phyloP scores from a whole-genome alignment of 2,113 vertebrate species.

The Rhodinocichla rosea region DNA sequence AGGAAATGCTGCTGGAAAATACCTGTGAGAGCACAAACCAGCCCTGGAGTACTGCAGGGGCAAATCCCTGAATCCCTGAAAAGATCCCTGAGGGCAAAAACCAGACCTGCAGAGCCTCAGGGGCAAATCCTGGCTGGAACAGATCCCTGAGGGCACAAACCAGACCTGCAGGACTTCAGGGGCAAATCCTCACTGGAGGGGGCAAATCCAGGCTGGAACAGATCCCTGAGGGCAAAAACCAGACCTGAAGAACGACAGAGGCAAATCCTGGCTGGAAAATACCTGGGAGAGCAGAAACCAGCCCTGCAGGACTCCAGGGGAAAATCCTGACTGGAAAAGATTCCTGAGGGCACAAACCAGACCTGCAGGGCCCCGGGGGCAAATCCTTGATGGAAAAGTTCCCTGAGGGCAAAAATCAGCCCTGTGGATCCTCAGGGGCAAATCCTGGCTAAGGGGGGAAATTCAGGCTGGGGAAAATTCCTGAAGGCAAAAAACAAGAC shows the following conservation, averaged over 20 bases:
- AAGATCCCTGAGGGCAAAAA: background rate
- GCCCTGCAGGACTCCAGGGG: fast-evolving
- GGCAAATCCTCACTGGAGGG: background rate
- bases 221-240: fast-evolving
- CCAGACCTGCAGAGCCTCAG: too few relatives aligned
- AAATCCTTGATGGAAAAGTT: background rate
- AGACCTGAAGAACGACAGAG: fast-evolving
- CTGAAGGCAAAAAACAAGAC: background rate
- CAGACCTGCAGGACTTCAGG: fast-evolving
- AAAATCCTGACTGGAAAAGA: background rate
- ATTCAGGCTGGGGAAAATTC: fast-evolving
- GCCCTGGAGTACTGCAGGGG: too few relatives aligned
- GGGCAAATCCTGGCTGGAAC: background rate
- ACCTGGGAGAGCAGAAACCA: background rate
- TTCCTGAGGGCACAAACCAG: background rate
- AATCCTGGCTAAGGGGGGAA: too few relatives aligned
- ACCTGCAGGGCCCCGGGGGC: fast-evolving
- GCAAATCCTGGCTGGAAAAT: background rate
- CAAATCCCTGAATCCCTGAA: too few relatives aligned
- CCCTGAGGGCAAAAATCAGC: background rate
- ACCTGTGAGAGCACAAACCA: background rate
- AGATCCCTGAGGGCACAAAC: fast-evolving
- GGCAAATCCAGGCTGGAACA: background rate
- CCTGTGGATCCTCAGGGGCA: too few relatives aligned
- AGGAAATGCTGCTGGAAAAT: too few relatives aligned